Evolutionary conservation across 2,113 vertebrate genomes (phyloP).

Genomic region (Cinclus mexicanus): DNA sequence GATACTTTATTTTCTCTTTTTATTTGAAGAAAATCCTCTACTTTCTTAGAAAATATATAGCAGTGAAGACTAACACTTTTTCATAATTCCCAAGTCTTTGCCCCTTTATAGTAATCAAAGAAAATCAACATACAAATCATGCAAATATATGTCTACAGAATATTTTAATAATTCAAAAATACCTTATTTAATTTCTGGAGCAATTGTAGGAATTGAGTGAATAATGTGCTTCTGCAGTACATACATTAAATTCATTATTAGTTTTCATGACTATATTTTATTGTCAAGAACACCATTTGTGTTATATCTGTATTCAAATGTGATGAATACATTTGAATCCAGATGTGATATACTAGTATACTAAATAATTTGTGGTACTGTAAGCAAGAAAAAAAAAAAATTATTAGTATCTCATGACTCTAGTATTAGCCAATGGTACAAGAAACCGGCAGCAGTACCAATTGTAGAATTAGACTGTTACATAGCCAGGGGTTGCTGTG

Average conservation of each 20-base stretch:
- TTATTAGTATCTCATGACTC: neutral
- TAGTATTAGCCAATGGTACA: neutral
- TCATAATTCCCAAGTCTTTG: neutral
- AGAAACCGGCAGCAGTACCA: neutral
- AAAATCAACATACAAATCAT: neutral
- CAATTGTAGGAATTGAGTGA: neutral
- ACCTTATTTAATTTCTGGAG: neutral
- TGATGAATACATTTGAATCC: neutral
- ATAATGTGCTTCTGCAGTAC: neutral
- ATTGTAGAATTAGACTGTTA: neutral
- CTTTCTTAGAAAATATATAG: neutral
- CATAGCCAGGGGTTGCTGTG: neutral
- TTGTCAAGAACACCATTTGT: neutral
- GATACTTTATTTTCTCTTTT: neutral
- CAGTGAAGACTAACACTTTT: neutral
- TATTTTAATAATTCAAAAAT: neutral
- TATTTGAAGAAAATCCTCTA: neutral
- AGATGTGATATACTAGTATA: neutral
- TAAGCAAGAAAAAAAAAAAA: neutral
- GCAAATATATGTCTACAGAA: neutral
- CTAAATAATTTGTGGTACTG: neutral
- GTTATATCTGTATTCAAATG: neutral
- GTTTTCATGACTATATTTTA: neutral
- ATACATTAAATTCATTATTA: neutral
- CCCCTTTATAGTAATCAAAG: neutral